These are phyloP conservation scores for Trichonephila clavata DNA, from an alignment of 1,140 invertebrate species.

Conservation along the genomic window DNA sequence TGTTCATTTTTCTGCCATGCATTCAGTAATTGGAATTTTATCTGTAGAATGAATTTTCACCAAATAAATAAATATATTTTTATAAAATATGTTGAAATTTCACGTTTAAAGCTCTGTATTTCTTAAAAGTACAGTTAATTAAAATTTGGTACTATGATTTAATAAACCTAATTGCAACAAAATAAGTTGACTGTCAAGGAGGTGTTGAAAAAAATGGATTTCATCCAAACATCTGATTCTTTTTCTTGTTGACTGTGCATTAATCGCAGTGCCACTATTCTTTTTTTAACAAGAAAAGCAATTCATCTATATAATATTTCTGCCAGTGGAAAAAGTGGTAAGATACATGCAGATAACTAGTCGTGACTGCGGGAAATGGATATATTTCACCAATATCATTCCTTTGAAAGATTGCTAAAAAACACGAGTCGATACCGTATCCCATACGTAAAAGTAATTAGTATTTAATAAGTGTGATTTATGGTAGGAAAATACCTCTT, in stretches of 20 bases:
- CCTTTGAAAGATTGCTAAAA: not conserved
- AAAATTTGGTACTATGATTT: no score
- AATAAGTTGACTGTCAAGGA: no score
- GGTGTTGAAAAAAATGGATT: no score
- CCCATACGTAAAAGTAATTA: not conserved
- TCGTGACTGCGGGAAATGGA: not conserved
- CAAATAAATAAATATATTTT: no score
- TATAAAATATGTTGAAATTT: no score
- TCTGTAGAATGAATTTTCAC: no score
- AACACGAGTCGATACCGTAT: not conserved
- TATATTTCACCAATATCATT: not conserved
- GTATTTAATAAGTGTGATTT: constrained; percentile 44
- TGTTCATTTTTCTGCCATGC: no score
- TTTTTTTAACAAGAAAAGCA: not conserved
- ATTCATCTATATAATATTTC: not conserved
- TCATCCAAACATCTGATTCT: no score
- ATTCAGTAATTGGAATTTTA: no score
- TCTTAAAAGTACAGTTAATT: no score
- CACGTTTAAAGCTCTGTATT: no score
- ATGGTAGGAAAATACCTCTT: not conserved
- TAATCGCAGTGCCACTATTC: not conserved
- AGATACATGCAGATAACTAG: not conserved
- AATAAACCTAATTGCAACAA: no score
- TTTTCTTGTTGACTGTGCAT: not conserved
- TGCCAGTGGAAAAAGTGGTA: not conserved